These are phyloP conservation scores for Morpho helenor DNA, from an alignment of 2,888 invertebrate species.

Conservation along the genomic window DNA sequence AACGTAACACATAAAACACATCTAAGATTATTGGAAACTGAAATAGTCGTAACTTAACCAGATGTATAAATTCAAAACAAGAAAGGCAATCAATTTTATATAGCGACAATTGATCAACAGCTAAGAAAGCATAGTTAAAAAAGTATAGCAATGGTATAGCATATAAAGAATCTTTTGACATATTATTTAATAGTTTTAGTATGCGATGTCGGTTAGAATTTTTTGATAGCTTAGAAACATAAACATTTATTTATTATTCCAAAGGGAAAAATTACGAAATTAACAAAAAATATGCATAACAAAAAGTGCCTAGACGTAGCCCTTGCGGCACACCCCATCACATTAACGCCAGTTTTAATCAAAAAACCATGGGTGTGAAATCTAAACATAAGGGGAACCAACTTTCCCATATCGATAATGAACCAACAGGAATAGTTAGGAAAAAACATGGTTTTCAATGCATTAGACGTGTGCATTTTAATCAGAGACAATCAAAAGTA, in stretches of 20 bases:
- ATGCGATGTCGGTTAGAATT: too few relatives aligned
- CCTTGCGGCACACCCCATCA: slow-evolving; percentile 64
- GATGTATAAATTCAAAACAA: too few relatives aligned
- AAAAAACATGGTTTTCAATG: slow-evolving; percentile 54
- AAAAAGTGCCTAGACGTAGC: slow-evolving; percentile 54
- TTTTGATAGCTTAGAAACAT: too few relatives aligned
- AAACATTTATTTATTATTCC: slow-evolving; percentile 3
- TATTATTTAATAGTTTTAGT: too few relatives aligned
- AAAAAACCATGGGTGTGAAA: slow-evolving; percentile 74
- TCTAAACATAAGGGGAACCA: slow-evolving; percentile 66
- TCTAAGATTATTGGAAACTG: too few relatives aligned
- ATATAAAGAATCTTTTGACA: too few relatives aligned
- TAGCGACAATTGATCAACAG: too few relatives aligned
- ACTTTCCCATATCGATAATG: slow-evolving; percentile 77
- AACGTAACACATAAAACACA: too few relatives aligned
- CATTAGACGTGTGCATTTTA: slow-evolving; percentile 50
- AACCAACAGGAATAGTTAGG: slow-evolving; percentile 58
- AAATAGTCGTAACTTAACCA: too few relatives aligned
- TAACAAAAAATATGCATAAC: slow-evolving; percentile 20
- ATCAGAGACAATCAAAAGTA: slow-evolving; percentile 62
- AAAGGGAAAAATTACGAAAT: slow-evolving; percentile 12
- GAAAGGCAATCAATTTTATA: too few relatives aligned
- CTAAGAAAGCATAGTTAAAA: too few relatives aligned
- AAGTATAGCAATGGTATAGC: too few relatives aligned
- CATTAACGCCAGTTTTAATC: slow-evolving; percentile 69